Evolutionary conservation across 1,140 invertebrate genomes (phyloP).

Genomic region (Drosophila kohkoa): DNA sequence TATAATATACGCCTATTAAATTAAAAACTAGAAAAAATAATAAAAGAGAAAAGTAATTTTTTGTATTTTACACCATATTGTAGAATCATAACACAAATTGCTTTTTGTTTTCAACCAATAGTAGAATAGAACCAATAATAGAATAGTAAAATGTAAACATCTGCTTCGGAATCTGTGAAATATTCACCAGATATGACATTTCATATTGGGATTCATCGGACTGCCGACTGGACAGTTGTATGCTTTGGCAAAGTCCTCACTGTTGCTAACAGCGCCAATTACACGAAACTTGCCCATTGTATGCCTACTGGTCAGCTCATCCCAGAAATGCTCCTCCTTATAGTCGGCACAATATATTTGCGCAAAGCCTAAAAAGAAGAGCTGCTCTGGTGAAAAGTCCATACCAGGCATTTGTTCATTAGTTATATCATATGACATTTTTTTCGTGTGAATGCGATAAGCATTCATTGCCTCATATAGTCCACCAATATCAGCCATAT

Average conservation of each 20-base stretch:
- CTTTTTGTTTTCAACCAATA: no score
- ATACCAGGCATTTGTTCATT: conserved; percentile 91
- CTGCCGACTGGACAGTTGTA: conserved; percentile 87
- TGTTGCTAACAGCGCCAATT: conserved; percentile 89
- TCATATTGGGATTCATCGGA: conserved; percentile 87
- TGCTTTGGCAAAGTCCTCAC: conserved; percentile 86
- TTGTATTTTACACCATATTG: no score
- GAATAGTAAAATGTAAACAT: no score
- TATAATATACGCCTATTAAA: no score
- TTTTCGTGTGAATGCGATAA: conserved; percentile 86
- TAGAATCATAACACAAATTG: no score
- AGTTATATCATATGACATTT: conserved; percentile 72
- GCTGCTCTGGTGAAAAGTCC: conserved; percentile 92
- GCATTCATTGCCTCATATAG: conserved; percentile 95
- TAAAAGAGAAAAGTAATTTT: no score
- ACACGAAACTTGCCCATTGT: conserved; percentile 85
- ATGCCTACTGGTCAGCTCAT: conserved; percentile 70
- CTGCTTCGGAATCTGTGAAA: no score
- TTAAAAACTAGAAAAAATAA: no score
- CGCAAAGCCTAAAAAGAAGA: conserved; percentile 85
- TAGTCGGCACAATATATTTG: conserved; percentile 53
- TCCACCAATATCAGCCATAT: conserved; percentile 94
- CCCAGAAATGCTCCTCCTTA: conserved; percentile 71
- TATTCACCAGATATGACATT: conserved; percentile 8
- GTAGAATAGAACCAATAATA: no score